Evolutionary conservation across 2,888 invertebrate species (phyloP).

Genomic region (Lacanobia oleracea): DNA sequence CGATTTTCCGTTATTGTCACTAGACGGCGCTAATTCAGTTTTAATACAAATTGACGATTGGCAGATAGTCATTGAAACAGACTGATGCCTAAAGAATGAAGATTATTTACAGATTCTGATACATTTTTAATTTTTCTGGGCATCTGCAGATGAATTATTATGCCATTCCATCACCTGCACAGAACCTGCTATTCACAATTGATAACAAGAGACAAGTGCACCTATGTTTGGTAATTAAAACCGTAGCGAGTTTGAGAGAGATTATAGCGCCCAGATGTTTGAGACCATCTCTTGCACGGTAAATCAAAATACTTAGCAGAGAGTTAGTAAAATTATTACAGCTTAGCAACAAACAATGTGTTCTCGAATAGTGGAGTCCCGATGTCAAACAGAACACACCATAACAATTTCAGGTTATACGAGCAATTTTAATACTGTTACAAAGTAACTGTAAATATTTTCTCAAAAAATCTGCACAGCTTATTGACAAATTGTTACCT

Average conservation of each 20-base stretch:
- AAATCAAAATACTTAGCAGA: neutral
- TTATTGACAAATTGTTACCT: slow-evolving; percentile 59
- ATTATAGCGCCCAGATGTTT: no score
- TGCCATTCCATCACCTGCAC: neutral
- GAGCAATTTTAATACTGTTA: slow-evolving; percentile 44
- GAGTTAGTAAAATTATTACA: neutral
- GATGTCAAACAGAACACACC: slow-evolving; percentile 16
- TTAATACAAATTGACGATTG: no score
- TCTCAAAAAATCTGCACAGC: slow-evolving; percentile 55
- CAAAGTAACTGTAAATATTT: slow-evolving; percentile 56
- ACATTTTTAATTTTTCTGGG: neutral
- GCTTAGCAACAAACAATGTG: neutral
- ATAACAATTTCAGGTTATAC: slow-evolving; percentile 48
- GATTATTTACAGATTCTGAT: neutral
- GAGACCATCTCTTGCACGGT: neutral
- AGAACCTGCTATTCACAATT: neutral
- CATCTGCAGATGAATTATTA: neutral
- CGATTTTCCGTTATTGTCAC: no score
- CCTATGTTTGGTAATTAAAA: neutral
- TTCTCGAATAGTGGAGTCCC: neutral
- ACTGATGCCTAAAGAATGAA: neutral
- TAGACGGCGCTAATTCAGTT: no score
- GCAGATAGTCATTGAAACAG: neutral
- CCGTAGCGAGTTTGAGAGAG: neutral
- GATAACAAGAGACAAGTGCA: neutral